Percentiles rank a stretch among this genome's conserved stretches.
These are phyloP conservation scores for Hemichromis elongatus DNA, from an alignment of 2,113 vertebrate species.

Conservation along the genomic window DNA sequence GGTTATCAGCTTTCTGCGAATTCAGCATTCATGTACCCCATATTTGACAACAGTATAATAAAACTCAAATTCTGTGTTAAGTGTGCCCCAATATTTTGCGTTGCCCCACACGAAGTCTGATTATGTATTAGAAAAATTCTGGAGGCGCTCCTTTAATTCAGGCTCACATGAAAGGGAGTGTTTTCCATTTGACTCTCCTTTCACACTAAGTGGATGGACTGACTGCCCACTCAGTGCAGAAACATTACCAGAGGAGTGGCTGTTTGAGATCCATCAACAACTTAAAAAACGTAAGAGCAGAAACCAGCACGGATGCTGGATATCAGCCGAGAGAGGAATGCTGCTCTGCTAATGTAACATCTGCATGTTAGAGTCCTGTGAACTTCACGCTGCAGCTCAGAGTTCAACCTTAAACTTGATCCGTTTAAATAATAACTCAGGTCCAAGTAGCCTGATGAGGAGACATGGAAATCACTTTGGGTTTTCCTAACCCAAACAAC, in stretches of 20 bases:
- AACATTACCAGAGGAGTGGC: not conserved
- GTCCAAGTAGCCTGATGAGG: rapidly evolving
- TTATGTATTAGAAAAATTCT: not conserved
- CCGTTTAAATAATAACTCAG: not conserved
- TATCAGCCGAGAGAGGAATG: not conserved
- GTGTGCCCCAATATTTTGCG: rapidly evolving
- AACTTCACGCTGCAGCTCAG: not conserved
- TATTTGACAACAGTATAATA: not conserved
- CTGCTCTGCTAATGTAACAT: not conserved
- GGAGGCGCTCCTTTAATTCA: not conserved
- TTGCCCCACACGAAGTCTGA: too few species aligned
- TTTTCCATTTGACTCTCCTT: not conserved
- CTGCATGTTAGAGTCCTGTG: not conserved
- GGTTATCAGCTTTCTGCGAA: too few species aligned
- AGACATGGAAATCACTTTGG: not conserved
- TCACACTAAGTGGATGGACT: not conserved
- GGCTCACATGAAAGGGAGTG: rapidly evolving
- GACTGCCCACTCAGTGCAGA: rapidly evolving
- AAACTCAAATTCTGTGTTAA: not conserved
- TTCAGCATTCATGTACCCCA: not conserved
- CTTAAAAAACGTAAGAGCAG: not conserved
- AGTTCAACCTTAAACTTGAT: not conserved
- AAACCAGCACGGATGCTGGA: not conserved
- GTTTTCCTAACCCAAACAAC: too few species aligned
- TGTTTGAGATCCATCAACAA: rapidly evolving